Evolutionary conservation across 1,140 invertebrate species (phyloP), one percentile per base, ranked within the genome.

Genomic region (Stenopsyche tienmushanensis): DNA sequence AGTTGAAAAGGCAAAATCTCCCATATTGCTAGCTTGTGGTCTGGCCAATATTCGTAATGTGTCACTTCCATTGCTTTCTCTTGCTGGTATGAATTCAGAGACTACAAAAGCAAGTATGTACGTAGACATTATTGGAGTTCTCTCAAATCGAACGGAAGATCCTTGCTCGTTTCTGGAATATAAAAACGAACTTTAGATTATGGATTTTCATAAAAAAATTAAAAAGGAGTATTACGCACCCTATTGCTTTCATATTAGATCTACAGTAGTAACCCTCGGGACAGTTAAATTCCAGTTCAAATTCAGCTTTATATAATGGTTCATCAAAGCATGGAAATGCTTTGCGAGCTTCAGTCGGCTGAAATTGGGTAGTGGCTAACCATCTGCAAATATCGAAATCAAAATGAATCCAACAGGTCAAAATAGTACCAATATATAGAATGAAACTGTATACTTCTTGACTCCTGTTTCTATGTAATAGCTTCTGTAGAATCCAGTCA

Each of bases 321-420:
- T 93, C 90, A 73, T 93, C 90, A 72, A 89, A 91, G 72, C 88
- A 91, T 0, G 90, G 91, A 71, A 92, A 92, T 0, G 85, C 87
- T 67, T 81, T 81, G 53, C 90, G 77, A 9, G 90, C 90, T 72
- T 86, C 80, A 1, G 83, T 86, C 0, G 88, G 81, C 71, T 90
- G 84, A 75, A 92, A 88, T 77, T 91, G 88, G 1, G 89, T 89
- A 1, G 80, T 77, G 15, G 79, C 83, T 9, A 86, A 64, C 78
- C 80, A 83, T 75, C 83, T 81, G 66, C 64, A 76, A 47, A 71
- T 9, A 41, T 34, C n/a, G n/a, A n/a, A 34, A 5, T 53, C 47
- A 7, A 64, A 52, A 52, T 23, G 8, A 21, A 7, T 20, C 3
- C 18, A 7, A 24, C 9, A 24, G 7, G 10, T 47, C n/a, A 39